phyloP scores from a whole-genome alignment of 2,888 invertebrate genomes.

The Sphecodes monilicornis region DNA sequence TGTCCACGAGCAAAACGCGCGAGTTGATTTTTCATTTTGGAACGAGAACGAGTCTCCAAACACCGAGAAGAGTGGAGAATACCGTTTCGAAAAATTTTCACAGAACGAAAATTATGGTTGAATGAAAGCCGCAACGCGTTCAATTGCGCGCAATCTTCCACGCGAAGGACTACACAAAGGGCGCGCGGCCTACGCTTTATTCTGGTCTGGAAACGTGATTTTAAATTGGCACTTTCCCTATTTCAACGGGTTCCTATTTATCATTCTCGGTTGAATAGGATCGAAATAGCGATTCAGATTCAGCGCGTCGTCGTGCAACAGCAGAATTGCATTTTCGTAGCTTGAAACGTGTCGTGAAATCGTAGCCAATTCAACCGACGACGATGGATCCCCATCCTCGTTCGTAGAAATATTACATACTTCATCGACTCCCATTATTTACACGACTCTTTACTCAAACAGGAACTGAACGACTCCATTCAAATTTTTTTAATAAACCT shows the following conservation, averaged over 20 bases:
- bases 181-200: not conserved
- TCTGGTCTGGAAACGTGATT: constrained; percentile 19
- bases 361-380: constrained; percentile 26
- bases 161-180: not conserved
- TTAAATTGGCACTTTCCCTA: constrained; percentile 23
- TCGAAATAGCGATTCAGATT: constrained; percentile 43
- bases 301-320: constrained; percentile 23
- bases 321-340: constrained; percentile 35
- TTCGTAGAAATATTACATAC: constrained; percentile 31
- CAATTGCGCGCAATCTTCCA: constrained; percentile 16
- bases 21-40: not conserved
- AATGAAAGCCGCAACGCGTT: constrained; percentile 16
- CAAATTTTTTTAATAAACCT: not conserved
- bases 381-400: not conserved
- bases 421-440: constrained; percentile 13
- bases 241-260: constrained; percentile 26
- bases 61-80: not conserved
- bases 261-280: constrained; percentile 24
- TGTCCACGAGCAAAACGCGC: too few relatives aligned
- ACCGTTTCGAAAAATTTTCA: constrained; percentile 5
- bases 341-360: constrained; percentile 40
- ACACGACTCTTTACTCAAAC: not conserved
- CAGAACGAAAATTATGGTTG: not conserved
- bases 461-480: not conserved
- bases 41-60: not conserved